These are phyloP conservation scores for Cantharis flavilabris DNA, from an alignment of 2,888 invertebrate species.

Conservation along the genomic window DNA sequence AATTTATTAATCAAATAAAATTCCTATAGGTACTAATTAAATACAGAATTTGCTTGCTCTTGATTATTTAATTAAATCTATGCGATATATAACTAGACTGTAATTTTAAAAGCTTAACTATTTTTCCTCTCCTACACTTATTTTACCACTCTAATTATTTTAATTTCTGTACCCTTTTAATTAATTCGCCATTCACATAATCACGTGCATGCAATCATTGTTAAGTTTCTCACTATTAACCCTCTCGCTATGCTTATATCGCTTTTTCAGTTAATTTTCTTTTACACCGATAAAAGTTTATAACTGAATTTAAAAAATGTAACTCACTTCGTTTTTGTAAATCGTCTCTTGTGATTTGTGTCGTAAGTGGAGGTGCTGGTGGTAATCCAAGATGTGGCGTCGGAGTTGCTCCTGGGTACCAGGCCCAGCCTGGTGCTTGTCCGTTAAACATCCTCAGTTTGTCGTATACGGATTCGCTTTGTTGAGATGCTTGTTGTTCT, in stretches of 20 bases:
- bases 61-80: conserved; percentile 20
- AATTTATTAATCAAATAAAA: conserved; percentile 25
- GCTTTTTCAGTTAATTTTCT: not conserved
- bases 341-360: conserved; percentile 67
- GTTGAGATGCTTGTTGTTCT: conserved; percentile 84
- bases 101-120: not conserved
- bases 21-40: conserved; percentile 19
- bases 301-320: not conserved
- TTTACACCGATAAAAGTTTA: not conserved
- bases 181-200: not conserved
- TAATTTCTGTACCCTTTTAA: not conserved
- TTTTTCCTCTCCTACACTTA: not conserved
- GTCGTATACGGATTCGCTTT: conserved; percentile 91
- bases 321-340: conserved; percentile 75
- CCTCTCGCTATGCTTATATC: not conserved
- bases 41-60: conserved; percentile 7
- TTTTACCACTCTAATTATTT: not conserved
- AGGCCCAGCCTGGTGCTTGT: conserved; percentile 83
- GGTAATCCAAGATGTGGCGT: conserved; percentile 67
- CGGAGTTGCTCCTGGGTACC: conserved; percentile 83
- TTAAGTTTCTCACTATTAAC: not conserved
- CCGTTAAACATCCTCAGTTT: conserved; percentile 95
- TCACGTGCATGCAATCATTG: not conserved
- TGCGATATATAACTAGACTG: not conserved
- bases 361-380: conserved; percentile 58